Evolutionary conservation across 2,888 invertebrate genomes (phyloP).

Genomic region (Tricholauxania praeusta): DNA sequence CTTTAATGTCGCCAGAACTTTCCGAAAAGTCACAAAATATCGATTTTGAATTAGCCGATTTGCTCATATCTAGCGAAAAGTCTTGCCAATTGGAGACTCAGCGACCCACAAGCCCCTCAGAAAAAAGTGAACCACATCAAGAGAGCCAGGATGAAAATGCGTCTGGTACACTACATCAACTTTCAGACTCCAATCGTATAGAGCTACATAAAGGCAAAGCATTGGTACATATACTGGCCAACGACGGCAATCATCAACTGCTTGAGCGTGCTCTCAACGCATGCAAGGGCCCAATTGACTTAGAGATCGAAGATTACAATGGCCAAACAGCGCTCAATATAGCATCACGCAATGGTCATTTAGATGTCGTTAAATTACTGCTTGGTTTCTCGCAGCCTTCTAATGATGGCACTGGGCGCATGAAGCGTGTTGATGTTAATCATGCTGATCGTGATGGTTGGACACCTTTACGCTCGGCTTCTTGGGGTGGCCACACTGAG

Average conservation of each 20-base stretch:
- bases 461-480: constrained; percentile 91
- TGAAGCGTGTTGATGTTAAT: constrained; percentile 76
- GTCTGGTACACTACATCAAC: constrained; percentile 64
- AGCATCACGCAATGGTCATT: constrained; percentile 84
- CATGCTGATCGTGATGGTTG: constrained; percentile 88
- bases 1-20: constrained; percentile 66
- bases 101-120: constrained; percentile 65
- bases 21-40: constrained; percentile 68
- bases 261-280: constrained; percentile 76
- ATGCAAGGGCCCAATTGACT: constrained; percentile 69
- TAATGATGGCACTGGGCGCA: constrained; percentile 63
- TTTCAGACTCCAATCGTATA: constrained; percentile 66
- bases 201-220: constrained; percentile 74
- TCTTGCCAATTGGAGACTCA: constrained; percentile 66
- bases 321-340: constrained; percentile 90
- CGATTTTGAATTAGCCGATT: constrained; percentile 67
- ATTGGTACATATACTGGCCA: constrained; percentile 80
- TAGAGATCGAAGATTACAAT: constrained; percentile 78
- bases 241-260: constrained; percentile 79
- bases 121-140: constrained; percentile 64
- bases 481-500: constrained; percentile 95
- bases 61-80: constrained; percentile 66
- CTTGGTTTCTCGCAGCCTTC: constrained; percentile 64
- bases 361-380: constrained; percentile 77
- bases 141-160: constrained; percentile 67